phyloP scores from a whole-genome alignment of 1,140 invertebrate species.

The Chironomus tepperi region DNA sequence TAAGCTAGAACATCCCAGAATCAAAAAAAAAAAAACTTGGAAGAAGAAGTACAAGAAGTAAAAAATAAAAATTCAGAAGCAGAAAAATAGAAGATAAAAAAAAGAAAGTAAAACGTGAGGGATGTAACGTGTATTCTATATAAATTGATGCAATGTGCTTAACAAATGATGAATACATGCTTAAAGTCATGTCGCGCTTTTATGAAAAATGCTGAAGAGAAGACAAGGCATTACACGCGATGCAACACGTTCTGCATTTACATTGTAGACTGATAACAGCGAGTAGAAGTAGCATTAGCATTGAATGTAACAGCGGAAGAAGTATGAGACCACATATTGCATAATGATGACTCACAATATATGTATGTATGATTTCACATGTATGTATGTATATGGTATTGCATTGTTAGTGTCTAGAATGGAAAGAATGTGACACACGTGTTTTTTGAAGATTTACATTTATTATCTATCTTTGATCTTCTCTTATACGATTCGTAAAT shows the following conservation, averaged over 20 bases:
- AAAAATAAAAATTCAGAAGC: too few relatives aligned
- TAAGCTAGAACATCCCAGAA: too few relatives aligned
- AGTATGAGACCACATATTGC: too few relatives aligned
- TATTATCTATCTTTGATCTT: too few relatives aligned
- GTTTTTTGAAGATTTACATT: not conserved
- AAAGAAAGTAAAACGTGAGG: not conserved
- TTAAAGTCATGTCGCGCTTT: slow-evolving; percentile 6
- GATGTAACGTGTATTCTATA: not conserved
- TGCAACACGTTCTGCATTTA: not conserved
- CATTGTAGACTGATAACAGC: not conserved
- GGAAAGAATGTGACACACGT: not conserved
- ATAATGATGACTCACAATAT: too few relatives aligned
- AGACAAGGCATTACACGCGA: not conserved
- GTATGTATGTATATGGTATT: too few relatives aligned
- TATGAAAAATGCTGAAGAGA: not conserved
- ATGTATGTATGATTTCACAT: too few relatives aligned
- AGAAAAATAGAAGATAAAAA: not conserved
- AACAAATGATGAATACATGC: not conserved
- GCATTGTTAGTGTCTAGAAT: not conserved
- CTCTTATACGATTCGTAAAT: too few relatives aligned
- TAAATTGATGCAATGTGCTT: not conserved
- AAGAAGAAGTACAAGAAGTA: too few relatives aligned
- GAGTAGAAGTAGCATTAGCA: not conserved
- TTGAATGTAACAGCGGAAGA: not conserved
- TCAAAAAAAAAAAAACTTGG: too few relatives aligned